phyloP scores from a whole-genome alignment of 2,797 vertebrate genomes.

The Zalophus californianus region DNA sequence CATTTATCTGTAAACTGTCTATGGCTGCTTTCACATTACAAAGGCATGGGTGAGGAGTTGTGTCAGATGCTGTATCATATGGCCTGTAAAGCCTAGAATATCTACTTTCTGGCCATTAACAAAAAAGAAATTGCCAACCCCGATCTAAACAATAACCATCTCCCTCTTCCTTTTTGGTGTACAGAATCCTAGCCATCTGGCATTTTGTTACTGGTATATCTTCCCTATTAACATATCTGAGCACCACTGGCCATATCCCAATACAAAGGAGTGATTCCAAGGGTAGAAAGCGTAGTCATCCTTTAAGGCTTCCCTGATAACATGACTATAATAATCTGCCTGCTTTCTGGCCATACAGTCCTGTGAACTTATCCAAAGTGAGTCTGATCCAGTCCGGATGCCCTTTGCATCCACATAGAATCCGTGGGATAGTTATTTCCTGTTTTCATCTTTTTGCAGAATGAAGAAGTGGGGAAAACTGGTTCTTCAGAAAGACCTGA shows the following conservation, averaged over 20 bases:
- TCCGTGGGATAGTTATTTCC: not conserved
- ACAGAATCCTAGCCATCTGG: not conserved
- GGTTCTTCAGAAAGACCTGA: not conserved
- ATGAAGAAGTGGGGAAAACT: not conserved
- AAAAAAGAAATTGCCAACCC: not conserved
- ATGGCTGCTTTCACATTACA: not conserved
- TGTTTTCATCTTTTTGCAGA: slow-evolving; percentile 9
- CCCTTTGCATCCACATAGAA: not conserved
- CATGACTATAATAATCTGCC: not conserved
- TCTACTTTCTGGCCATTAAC: not conserved
- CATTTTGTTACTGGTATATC: not conserved
- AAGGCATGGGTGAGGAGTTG: not conserved
- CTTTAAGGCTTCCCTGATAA: not conserved
- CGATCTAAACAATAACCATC: not conserved
- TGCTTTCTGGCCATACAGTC: not conserved
- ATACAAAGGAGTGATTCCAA: not conserved
- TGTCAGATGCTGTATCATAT: not conserved
- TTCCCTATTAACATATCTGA: not conserved
- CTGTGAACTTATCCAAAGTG: not conserved
- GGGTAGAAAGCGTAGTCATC: not conserved
- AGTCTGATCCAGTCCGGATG: not conserved
- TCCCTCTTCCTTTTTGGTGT: not conserved
- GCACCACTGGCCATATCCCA: not conserved
- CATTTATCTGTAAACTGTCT: not conserved
- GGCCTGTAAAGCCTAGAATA: not conserved